Percentiles rank a stretch among this genome's conserved stretches.
These are phyloP conservation scores for Capitulum mitella DNA, from an alignment of 2,888 invertebrate species.

Conservation along the genomic window DNA sequence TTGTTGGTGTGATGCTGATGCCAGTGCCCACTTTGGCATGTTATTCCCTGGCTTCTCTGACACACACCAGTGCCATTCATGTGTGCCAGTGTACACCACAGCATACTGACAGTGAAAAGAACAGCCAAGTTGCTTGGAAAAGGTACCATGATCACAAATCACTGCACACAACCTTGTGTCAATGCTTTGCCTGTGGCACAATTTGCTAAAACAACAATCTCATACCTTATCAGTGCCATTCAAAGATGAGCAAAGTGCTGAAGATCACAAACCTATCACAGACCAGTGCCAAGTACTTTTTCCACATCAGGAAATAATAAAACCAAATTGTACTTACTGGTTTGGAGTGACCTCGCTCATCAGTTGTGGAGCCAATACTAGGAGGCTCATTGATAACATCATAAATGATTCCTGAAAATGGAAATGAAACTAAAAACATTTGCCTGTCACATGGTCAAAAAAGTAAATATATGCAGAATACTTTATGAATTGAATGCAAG, in stretches of 20 bases:
- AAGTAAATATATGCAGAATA: too few species aligned
- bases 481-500: too few species aligned
- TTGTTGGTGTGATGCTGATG: too few species aligned
- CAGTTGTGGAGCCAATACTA: slow-evolving; percentile 93
- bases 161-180: too few species aligned
- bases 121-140: neutral
- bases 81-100: slow-evolving; percentile 39
- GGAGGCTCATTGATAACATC: slow-evolving; percentile 99
- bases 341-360: slow-evolving; percentile 91
- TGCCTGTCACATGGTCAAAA: too few species aligned
- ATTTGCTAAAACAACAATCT: neutral
- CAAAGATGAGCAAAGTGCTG: neutral
- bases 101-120: slow-evolving; percentile 30
- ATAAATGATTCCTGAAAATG: slow-evolving; percentile 65
- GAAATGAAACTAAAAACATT: too few species aligned
- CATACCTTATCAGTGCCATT: neutral
- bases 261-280: neutral
- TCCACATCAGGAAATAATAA: slow-evolving; percentile 11
- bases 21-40: too few species aligned
- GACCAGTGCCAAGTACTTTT: too few species aligned
- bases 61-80: too few species aligned
- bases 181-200: neutral
- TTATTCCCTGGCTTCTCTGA: too few species aligned
- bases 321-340: slow-evolving; percentile 59
- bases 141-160: neutral